A percentile compares a stretch with the other conserved stretches of the same genome.
Evolutionary conservation across 1,140 invertebrate species (phyloP).

Genomic region (Cydia fagiglandana): DNA sequence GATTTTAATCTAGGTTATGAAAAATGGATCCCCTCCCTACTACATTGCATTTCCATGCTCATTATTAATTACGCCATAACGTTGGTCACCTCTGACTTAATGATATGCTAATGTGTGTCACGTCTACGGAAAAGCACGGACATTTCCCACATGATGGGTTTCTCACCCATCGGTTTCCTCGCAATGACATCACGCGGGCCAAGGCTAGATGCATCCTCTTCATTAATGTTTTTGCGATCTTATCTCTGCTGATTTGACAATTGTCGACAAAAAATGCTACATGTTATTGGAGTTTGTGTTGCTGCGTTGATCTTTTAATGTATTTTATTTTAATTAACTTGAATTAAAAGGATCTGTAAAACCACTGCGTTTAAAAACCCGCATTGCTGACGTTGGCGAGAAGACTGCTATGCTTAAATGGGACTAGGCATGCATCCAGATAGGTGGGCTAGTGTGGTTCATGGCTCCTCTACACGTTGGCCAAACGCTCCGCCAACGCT

Average conservation of each 20-base stretch:
- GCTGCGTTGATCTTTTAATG: background rate
- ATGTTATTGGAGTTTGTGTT: background rate
- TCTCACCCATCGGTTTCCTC: conserved; percentile 25
- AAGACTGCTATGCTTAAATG: no score
- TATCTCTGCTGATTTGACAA: conserved; percentile 26
- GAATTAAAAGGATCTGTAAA: no score
- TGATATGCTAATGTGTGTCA: conserved; percentile 21
- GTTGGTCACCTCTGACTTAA: conserved; percentile 9
- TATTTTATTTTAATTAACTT: background rate
- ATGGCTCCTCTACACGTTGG: no score
- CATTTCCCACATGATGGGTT: conserved; percentile 4
- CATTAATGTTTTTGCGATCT: conserved; percentile 29
- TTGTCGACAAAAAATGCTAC: background rate
- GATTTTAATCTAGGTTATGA: no score
- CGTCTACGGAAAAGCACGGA: conserved; percentile 7
- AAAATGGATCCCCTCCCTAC: no score
- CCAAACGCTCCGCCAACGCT: no score
- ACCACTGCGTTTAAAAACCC: no score
- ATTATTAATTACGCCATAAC: background rate
- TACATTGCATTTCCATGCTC: background rate
- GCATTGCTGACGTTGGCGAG: no score
- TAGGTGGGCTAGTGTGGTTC: no score
- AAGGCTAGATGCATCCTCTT: conserved; percentile 33
- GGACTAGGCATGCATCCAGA: no score
- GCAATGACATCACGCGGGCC: conserved; percentile 32